Evolutionary conservation across 1,140 invertebrate genomes (phyloP), one percentile per base, ranked within the genome.

Genomic region (Zeugodacus cucurbitae): DNA sequence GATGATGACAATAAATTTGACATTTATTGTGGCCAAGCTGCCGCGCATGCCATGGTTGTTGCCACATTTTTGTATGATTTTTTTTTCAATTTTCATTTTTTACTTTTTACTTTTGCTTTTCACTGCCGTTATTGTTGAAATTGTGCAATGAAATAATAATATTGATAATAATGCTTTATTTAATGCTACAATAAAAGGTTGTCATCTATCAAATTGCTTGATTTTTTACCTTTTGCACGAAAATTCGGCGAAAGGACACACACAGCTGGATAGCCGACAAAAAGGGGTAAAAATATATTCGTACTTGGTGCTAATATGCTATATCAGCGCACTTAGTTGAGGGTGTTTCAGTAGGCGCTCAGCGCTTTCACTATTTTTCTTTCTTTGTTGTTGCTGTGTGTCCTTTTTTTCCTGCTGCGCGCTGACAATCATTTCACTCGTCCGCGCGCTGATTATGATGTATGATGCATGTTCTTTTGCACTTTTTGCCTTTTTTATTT

Each of bases 1-100:
- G 37, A 44, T 82, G 74, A 82, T 26, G 74, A 82, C 74, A 82
- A 82, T 82, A 86, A 86, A 86, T 58, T 91, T 92, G 91, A 92
- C 91, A 92, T 92, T 92, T 92, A 92, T 92, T 92, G 92, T 90
- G 90, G 90, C 92, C 91, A 89, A 89, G 90, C 91, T 91, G 91
- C 91, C 90, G 91, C 86, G 87, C 88, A 89, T 87, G 87, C 90
- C 89, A 89, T 89, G 89, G 90, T 90, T 90, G 89, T 54, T 88
- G 90, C 88, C 87, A 90, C 90, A 92, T 90, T 91, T 92, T 41
- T 41, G 37, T 3, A 41, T 41, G 3, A 3, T 67, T 22, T 22
- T 22, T 41, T 74, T 74, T 74, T 37, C 26, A 32, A 54, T 34
- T 82, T 82, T 82, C 0, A 34, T 20, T 5, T 82, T 48, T 82